Evolutionary conservation across 1,140 invertebrate species (phyloP).

Genomic region (Drosophila triauraria): DNA sequence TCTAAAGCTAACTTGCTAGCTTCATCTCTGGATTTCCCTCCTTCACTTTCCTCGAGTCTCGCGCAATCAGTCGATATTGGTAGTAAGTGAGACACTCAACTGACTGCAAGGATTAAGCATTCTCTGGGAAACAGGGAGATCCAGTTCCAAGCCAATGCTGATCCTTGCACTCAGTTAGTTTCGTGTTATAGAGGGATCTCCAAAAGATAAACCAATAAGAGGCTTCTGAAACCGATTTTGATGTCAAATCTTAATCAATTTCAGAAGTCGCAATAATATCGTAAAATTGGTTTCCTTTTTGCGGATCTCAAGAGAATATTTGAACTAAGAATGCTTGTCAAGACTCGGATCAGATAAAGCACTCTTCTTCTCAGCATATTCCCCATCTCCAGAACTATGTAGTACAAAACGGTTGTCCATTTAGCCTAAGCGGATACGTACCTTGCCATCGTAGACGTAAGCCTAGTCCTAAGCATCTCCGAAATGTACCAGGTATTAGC

Average conservation of each 20-base stretch:
- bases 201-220: conserved; percentile 20
- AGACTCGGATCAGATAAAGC: background rate
- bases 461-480: conserved; percentile 19
- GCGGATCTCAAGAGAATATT: conserved; percentile 25
- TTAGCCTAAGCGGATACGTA: conserved; percentile 61
- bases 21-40: background rate
- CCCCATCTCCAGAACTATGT: conserved; percentile 24
- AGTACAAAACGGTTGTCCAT: conserved; percentile 65
- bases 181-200: conserved; percentile 11
- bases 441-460: conserved; percentile 56
- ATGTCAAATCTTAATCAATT: too few species aligned
- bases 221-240: background rate
- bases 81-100: conserved; percentile 13
- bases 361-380: conserved; percentile 23
- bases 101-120: conserved; percentile 2
- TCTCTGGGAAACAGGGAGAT: background rate
- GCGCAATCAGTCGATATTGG: conserved; percentile 32
- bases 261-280: background rate
- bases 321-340: conserved; percentile 30
- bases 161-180: conserved; percentile 12
- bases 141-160: background rate
- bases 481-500: conserved; percentile 44
- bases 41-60: conserved; percentile 13
- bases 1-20: conserved; percentile 4
- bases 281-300: conserved; percentile 41